A percentile compares a stretch with the other conserved stretches of the same genome.
phyloP scores from a whole-genome alignment of 2,888 invertebrate genomes.

The Polydrusus tereticollis region DNA sequence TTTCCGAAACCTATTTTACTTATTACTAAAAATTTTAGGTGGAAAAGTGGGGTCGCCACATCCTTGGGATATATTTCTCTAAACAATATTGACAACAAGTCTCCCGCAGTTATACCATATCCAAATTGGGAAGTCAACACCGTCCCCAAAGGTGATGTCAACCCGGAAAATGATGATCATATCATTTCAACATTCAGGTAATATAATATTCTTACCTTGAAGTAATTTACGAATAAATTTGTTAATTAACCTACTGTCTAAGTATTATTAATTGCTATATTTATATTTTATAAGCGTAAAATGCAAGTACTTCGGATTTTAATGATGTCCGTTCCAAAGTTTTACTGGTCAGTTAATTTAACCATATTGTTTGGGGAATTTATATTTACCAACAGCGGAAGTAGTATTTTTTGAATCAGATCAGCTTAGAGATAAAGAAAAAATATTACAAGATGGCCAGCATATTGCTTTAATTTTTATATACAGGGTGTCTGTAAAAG shows the following conservation, averaged over 20 bases:
- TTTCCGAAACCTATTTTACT: no score
- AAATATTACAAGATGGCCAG: no score
- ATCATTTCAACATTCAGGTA: slow-evolving; percentile 48
- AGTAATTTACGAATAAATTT: background rate
- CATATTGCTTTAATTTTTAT: no score
- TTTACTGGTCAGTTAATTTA: no score
- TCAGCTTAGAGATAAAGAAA: no score
- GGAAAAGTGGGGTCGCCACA: slow-evolving; percentile 79
- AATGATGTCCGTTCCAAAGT: no score
- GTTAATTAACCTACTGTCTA: no score
- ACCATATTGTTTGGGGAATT: no score
- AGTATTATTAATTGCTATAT: no score
- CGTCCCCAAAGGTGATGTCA: slow-evolving; percentile 73
- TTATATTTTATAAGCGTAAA: slow-evolving; percentile 54
- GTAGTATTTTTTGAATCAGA: no score
- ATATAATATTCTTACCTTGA: background rate
- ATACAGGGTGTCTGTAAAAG: no score
- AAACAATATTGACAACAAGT: slow-evolving; percentile 66
- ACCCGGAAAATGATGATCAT: slow-evolving; percentile 50
- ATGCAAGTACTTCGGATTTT: background rate
- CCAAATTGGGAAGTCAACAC: slow-evolving; percentile 85
- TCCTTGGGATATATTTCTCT: slow-evolving; percentile 78
- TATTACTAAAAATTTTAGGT: slow-evolving; percentile 60
- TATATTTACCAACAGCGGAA: no score
- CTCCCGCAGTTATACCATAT: slow-evolving; percentile 81